phyloP scores from a whole-genome alignment of 2,888 invertebrate genomes.

The Junonia oenone region DNA sequence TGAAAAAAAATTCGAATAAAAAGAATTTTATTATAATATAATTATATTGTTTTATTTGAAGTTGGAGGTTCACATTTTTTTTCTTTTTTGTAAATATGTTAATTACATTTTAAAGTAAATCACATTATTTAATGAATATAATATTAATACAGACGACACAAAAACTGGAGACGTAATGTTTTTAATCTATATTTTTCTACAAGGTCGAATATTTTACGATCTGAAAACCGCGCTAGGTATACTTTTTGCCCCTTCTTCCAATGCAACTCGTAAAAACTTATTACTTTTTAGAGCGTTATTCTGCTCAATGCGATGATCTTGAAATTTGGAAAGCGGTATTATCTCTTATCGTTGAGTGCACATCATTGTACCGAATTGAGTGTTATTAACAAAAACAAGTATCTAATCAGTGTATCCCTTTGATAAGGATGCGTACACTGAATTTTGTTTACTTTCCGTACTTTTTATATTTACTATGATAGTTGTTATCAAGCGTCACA shows the following conservation, averaged over 20 bases:
- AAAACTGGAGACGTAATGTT: not conserved
- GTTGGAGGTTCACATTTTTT: too few species aligned
- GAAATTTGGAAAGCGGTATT: constrained; percentile 5
- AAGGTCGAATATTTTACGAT: not conserved
- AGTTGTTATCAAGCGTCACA: not conserved
- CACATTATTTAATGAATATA: too few species aligned
- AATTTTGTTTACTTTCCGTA: not conserved
- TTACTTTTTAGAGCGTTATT: too few species aligned
- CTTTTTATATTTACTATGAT: not conserved
- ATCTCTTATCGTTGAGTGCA: constrained; percentile 14
- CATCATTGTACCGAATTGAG: constrained; percentile 17
- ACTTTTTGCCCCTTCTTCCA: not conserved
- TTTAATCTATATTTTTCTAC: not conserved
- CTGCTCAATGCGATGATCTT: not conserved
- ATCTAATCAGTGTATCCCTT: constrained; percentile 16
- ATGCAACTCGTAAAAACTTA: not conserved
- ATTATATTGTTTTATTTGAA: too few species aligned
- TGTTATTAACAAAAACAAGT: constrained; percentile 13
- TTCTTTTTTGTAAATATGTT: too few species aligned
- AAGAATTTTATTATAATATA: too few species aligned
- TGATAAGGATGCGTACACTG: constrained; percentile 8
- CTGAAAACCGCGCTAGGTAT: not conserved
- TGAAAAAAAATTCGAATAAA: not conserved
- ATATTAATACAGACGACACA: not conserved
- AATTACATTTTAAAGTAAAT: too few species aligned